Percentiles rank a stretch among this genome's conserved stretches.
These are phyloP conservation scores for Trichosurus vulpecula DNA, from an alignment of 2,797 vertebrate species.

Conservation along the genomic window DNA sequence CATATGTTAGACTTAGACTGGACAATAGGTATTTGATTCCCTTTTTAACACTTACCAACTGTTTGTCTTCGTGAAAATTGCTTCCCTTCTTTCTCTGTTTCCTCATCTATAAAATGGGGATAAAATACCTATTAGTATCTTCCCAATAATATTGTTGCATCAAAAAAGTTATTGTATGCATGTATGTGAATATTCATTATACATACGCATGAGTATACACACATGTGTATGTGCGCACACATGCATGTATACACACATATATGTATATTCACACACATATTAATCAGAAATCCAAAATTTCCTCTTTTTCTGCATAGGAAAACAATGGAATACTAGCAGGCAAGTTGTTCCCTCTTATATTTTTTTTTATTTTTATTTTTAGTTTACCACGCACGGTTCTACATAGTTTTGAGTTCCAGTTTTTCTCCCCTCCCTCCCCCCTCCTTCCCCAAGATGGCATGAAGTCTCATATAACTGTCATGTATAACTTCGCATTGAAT, in stretches of 20 bases:
- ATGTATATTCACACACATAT: background rate
- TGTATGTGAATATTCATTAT: background rate
- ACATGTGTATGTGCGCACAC: too few relatives aligned
- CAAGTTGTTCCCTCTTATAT: too few relatives aligned
- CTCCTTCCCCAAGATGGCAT: too few relatives aligned
- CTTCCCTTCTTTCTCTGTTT: background rate
- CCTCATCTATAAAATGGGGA: background rate
- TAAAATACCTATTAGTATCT: background rate
- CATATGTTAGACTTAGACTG: background rate
- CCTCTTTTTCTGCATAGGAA: background rate
- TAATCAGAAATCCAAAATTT: background rate
- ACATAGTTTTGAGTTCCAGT: too few relatives aligned
- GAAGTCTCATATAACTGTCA: too few relatives aligned
- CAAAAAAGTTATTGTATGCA: background rate
- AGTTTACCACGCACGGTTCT: too few relatives aligned
- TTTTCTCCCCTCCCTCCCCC: too few relatives aligned
- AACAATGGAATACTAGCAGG: background rate
- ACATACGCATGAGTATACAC: too few relatives aligned
- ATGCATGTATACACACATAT: too few relatives aligned
- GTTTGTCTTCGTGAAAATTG: background rate
- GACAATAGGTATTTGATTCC: background rate
- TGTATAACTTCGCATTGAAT: too few relatives aligned
- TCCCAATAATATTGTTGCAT: background rate
- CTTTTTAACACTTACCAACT: background rate
- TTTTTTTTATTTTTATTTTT: too few relatives aligned